phyloP scores from a whole-genome alignment of 2,888 invertebrate genomes.

The Drepanosiphum platanoidis region DNA sequence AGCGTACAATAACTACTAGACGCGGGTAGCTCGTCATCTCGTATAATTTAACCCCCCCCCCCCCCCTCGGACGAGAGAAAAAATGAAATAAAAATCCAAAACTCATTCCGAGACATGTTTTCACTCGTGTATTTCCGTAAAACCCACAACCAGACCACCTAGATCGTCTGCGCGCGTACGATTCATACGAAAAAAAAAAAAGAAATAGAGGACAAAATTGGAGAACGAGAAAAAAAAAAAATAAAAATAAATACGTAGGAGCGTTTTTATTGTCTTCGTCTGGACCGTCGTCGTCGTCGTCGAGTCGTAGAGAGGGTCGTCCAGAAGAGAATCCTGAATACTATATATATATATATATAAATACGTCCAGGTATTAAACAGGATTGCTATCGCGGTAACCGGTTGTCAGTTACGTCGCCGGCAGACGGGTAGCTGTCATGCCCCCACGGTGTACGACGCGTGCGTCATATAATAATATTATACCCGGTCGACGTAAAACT shows the following conservation, averaged over 20 bases:
- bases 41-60: constrained; percentile 43
- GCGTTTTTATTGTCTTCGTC: constrained; percentile 47
- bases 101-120: constrained; percentile 16
- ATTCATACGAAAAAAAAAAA: not conserved
- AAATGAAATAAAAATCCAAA: constrained; percentile 25
- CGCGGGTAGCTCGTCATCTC: not conserved
- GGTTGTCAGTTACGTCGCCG: constrained; percentile 25
- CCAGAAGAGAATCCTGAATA: too few species aligned
- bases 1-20: not conserved
- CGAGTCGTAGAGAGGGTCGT: constrained; percentile 4
- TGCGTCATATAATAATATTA: constrained; percentile 13
- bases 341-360: not conserved
- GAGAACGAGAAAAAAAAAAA: constrained; percentile 20
- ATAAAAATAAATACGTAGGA: not conserved
- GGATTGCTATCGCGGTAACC: constrained; percentile 41
- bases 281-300: not conserved
- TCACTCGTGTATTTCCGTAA: constrained; percentile 37
- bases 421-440: constrained; percentile 45
- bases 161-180: not conserved
- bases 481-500: constrained; percentile 10
- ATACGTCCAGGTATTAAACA: constrained; percentile 27
- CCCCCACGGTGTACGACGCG: constrained; percentile 4
- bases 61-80: not conserved
- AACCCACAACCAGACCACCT: constrained; percentile 53
- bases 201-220: constrained; percentile 40